Evolutionary conservation across 2,797 vertebrate species (phyloP).

Genomic region (Acanthurus lineatus): DNA sequence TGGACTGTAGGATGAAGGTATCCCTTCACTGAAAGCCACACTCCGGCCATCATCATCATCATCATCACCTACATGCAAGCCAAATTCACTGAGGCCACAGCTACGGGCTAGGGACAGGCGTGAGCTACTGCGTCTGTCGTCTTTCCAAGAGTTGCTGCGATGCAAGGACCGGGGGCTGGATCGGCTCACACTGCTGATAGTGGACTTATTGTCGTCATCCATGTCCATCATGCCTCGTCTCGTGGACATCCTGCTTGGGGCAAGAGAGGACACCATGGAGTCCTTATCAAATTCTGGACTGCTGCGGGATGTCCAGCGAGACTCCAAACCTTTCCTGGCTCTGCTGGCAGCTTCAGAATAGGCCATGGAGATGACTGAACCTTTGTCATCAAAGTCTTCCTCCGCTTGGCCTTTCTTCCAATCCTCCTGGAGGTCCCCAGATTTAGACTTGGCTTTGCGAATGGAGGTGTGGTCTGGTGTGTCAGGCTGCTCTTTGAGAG

Average conservation of each 20-base stretch:
- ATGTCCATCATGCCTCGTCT: slow-evolving; percentile 81
- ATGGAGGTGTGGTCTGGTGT: slow-evolving; percentile 86
- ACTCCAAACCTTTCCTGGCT: slow-evolving; percentile 89
- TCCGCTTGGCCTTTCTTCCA: slow-evolving; percentile 75
- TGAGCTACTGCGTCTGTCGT: slow-evolving; percentile 84
- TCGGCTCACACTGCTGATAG: slow-evolving; percentile 86
- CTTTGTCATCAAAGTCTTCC: slow-evolving; percentile 84
- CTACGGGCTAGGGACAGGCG: slow-evolving; percentile 89
- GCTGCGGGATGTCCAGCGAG: slow-evolving; percentile 88
- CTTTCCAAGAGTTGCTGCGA: slow-evolving; percentile 89
- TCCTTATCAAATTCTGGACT: slow-evolving; percentile 90
- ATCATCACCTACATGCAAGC: slow-evolving; percentile 73
- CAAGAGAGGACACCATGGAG: slow-evolving; percentile 86
- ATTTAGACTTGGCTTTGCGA: slow-evolving; percentile 84
- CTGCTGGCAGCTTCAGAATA: slow-evolving; percentile 89
- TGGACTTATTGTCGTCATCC: slow-evolving; percentile 87
- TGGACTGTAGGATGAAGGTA: slow-evolving; percentile 87
- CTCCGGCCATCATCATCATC: slow-evolving; percentile 85
- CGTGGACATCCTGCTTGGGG: slow-evolving; percentile 88
- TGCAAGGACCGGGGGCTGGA: slow-evolving; percentile 83
- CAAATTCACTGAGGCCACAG: slow-evolving; percentile 89
- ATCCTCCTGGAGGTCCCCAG: slow-evolving; percentile 76
- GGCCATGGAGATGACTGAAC: slow-evolving; percentile 87
- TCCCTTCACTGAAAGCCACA: slow-evolving; percentile 82
- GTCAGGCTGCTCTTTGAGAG: slow-evolving; percentile 89